Conservation (phyloP, 1,140 invertebrate species). For the Polyergus mexicanus region DNA sequence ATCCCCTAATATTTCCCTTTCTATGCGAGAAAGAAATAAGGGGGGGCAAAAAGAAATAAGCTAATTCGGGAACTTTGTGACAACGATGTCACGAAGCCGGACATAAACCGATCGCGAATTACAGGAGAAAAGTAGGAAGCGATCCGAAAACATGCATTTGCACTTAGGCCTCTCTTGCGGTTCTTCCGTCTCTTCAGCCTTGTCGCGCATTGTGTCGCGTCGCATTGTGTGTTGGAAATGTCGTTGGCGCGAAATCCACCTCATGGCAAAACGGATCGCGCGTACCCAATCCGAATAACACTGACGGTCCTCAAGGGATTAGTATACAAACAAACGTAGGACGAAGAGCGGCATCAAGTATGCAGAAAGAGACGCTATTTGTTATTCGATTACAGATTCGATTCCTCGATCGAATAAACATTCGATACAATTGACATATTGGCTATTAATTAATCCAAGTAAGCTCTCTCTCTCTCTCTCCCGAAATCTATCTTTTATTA, state of each 20-base stretch:
- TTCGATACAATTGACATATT: not conserved
- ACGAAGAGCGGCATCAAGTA: not conserved
- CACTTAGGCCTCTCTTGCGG: slow-evolving; percentile 80
- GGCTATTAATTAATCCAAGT: not conserved
- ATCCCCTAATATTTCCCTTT: not conserved
- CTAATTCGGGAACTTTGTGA: not conserved
- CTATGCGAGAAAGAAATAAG: not conserved
- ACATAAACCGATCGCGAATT: slow-evolving; percentile 70
- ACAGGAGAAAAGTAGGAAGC: slow-evolving; percentile 75
- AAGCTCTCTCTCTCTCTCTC: too few relatives aligned
- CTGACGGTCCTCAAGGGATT: not conserved
- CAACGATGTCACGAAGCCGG: not conserved
- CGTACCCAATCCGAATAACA: not conserved
- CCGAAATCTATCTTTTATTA: not conserved
- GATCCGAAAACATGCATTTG: slow-evolving; percentile 82
- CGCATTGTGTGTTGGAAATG: slow-evolving; percentile 28
- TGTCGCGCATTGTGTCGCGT: slow-evolving; percentile 29
- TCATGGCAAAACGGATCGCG: slow-evolving; percentile 17
- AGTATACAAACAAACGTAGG: not conserved
- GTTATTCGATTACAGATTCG: not conserved
- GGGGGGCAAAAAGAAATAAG: not conserved
- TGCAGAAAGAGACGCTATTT: not conserved
- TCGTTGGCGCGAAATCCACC: slow-evolving; percentile 31
- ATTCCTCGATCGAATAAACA: not conserved
- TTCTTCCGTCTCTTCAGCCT: not conserved